Percentiles rank a stretch among this genome's conserved stretches.
Conservation (phyloP, 2,888 invertebrate genomes). For the Meloe dianella region DNA sequence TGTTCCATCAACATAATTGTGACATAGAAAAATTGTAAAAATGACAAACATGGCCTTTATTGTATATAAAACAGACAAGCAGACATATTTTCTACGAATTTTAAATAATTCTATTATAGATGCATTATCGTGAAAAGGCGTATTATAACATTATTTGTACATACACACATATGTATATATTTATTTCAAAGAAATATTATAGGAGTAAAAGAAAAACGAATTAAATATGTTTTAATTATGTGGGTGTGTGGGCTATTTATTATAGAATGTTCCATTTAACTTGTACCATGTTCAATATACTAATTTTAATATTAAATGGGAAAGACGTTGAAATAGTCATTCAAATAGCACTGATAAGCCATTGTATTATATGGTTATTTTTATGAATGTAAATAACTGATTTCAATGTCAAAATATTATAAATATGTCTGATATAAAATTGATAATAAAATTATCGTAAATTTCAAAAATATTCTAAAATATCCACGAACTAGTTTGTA, state of each 20-base stretch:
- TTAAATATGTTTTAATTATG: neutral
- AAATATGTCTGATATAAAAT: slow-evolving; percentile 2
- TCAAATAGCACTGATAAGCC: neutral
- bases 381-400: neutral
- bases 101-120: neutral
- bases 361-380: neutral
- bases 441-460: slow-evolving; percentile 6
- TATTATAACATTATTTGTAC: neutral
- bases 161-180: too few relatives aligned
- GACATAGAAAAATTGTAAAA: neutral
- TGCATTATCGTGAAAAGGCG: neutral
- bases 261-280: neutral
- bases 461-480: slow-evolving; percentile 13
- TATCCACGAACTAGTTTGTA: neutral
- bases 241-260: neutral
- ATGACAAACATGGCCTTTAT: neutral
- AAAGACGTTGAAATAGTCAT: too few relatives aligned
- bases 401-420: slow-evolving; percentile 1
- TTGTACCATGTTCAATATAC: neutral
- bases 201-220: neutral
- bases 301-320: neutral
- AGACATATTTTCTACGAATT: neutral
- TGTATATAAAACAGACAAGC: neutral
- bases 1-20: neutral
- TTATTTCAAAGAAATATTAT: neutral